These are phyloP conservation scores for Cebuella pygmaea DNA, from an alignment of 2,797 vertebrate genomes.

Conservation along the genomic window DNA sequence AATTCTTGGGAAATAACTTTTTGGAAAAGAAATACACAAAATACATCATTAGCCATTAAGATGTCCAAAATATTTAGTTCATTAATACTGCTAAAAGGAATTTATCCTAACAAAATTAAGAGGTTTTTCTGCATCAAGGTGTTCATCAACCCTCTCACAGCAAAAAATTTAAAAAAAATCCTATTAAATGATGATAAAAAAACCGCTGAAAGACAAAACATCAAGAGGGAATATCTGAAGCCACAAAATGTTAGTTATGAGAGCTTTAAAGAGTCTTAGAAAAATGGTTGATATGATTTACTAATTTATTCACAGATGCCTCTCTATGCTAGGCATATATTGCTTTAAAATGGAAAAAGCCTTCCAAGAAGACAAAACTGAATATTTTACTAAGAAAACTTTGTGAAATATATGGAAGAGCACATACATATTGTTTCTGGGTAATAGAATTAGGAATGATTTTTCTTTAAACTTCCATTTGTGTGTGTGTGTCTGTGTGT, in stretches of 20 bases:
- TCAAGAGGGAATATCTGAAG: background rate
- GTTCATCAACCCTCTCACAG: background rate
- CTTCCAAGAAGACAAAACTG: background rate
- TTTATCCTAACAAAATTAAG: constrained; percentile 22
- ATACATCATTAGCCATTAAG: background rate
- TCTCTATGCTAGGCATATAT: background rate
- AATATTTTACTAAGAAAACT: constrained; percentile 23
- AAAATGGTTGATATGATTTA: background rate
- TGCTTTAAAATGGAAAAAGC: constrained; percentile 25
- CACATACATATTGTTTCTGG: background rate
- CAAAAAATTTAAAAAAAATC: constrained; percentile 18
- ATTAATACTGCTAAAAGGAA: constrained; percentile 2
- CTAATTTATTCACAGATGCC: background rate
- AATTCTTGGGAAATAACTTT: background rate
- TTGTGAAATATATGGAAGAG: constrained; percentile 39
- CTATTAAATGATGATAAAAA: background rate
- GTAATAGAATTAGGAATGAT: background rate
- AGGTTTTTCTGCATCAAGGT: background rate
- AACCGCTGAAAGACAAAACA: background rate
- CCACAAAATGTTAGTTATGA: constrained; percentile 1
- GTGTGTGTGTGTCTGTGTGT: background rate
- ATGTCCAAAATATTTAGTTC: background rate
- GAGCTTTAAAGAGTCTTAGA: background rate
- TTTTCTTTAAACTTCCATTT: constrained; percentile 26
- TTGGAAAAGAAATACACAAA: constrained; percentile 40